A percentile compares a stretch with the other conserved stretches of the same genome.
phyloP scores from a whole-genome alignment of 2,113 vertebrate species.

The Lethenteron camtschaticum region DNA sequence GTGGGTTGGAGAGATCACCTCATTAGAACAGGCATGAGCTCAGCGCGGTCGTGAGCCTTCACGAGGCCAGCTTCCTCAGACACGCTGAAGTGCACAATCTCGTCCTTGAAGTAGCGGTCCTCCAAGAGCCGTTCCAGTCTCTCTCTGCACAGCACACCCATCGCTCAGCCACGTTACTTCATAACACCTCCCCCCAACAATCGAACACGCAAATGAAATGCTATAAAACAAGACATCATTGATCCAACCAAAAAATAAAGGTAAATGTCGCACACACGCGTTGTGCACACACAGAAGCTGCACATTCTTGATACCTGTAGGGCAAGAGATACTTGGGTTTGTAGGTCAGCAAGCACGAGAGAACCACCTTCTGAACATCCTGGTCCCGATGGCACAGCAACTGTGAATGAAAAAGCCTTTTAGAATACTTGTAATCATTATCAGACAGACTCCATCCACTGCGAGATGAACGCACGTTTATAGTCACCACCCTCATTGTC shows the following conservation, averaged over 20 bases:
- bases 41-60: slow-evolving; percentile 39
- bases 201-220: too few relatives aligned
- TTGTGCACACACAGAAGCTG: too few relatives aligned
- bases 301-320: slow-evolving; percentile 36
- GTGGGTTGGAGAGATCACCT: slow-evolving; percentile 27
- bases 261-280: too few relatives aligned
- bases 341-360: slow-evolving; percentile 72
- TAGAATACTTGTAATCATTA: too few relatives aligned
- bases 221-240: too few relatives aligned
- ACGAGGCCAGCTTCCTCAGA: slow-evolving; percentile 54
- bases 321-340: slow-evolving; percentile 55
- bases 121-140: slow-evolving; percentile 66
- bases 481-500: too few relatives aligned
- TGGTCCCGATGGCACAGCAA: slow-evolving; percentile 74
- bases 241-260: too few relatives aligned
- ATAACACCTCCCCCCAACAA: too few relatives aligned
- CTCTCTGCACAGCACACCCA: slow-evolving; percentile 28
- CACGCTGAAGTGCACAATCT: slow-evolving; percentile 76
- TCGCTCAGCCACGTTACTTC: too few relatives aligned
- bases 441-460: too few relatives aligned
- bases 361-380: slow-evolving; percentile 49
- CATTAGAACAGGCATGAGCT: slow-evolving; percentile 66
- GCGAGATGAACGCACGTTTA: too few relatives aligned
- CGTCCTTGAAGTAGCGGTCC: slow-evolving; percentile 80
- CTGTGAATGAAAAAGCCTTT: slow-evolving; percentile 17